Evolutionary conservation across 2,797 vertebrate genomes (phyloP).

Genomic region (Danio tinwini): DNA sequence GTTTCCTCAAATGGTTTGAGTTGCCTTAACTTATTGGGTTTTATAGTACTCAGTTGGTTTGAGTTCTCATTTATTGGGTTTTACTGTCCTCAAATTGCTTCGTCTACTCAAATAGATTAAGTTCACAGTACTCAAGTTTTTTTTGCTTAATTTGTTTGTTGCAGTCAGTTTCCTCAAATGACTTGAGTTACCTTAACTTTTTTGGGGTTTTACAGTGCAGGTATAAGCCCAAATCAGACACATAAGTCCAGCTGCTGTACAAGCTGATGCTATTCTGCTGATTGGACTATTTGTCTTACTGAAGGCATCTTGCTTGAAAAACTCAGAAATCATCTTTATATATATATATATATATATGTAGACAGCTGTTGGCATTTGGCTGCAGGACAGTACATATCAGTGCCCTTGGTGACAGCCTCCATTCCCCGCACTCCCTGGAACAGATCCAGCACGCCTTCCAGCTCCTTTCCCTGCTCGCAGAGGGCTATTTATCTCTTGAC

Average conservation of each 20-base stretch:
- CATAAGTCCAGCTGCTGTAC: conserved; percentile 16
- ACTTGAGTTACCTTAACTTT: too few relatives aligned
- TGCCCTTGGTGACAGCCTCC: conserved; percentile 51
- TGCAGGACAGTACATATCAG: conserved; percentile 46
- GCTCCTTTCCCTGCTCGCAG: conserved; percentile 23
- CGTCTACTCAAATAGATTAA: too few relatives aligned
- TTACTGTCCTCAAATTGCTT: too few relatives aligned
- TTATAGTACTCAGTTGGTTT: too few relatives aligned
- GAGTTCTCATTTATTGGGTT: too few relatives aligned
- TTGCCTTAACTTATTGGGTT: too few relatives aligned
- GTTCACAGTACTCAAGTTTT: too few relatives aligned
- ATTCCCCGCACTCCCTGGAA: conserved; percentile 28
- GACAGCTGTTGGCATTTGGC: conserved; percentile 38
- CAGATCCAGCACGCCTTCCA: conserved; percentile 36
- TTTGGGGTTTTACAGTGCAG: too few relatives aligned
- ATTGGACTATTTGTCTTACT: conserved; percentile 28
- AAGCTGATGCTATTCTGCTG: conserved; percentile 35
- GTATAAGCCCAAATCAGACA: conserved; percentile 4
- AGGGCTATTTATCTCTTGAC: conserved; percentile 59
- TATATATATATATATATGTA: not conserved
- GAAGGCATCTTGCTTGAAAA: conserved; percentile 11
- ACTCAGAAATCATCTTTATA: not conserved
- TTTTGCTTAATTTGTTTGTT: too few relatives aligned
- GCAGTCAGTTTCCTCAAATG: too few relatives aligned
- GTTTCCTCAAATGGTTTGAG: too few relatives aligned